These are phyloP conservation scores for Pterobdella sp. DNA, from an alignment of 2,888 invertebrate species.

Conservation along the genomic window DNA sequence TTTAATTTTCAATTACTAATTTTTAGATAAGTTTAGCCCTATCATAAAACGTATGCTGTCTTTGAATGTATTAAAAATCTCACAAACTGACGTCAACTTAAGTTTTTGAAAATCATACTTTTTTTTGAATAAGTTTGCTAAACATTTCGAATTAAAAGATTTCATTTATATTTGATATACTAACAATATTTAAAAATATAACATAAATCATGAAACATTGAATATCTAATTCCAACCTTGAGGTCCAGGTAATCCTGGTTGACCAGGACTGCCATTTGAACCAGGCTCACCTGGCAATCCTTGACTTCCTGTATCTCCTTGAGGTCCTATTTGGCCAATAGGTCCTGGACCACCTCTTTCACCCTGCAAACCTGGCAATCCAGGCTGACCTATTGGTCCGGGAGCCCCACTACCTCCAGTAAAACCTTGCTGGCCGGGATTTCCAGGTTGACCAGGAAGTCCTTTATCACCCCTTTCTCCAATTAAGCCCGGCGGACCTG, in stretches of 20 bases:
- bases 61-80: no score
- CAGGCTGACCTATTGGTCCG: constrained; percentile 26
- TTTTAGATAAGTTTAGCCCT: no score
- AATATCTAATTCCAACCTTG: constrained; percentile 12
- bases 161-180: not conserved
- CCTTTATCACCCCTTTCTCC: constrained; percentile 26
- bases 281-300: constrained; percentile 40
- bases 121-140: not conserved
- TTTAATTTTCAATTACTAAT: no score
- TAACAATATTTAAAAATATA: not conserved
- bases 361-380: constrained; percentile 29
- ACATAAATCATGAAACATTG: not conserved
- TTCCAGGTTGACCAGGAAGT: constrained; percentile 30
- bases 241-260: constrained; percentile 23
- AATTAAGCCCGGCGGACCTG: constrained; percentile 30
- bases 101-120: no score
- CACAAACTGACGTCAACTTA: no score
- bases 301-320: constrained; percentile 25
- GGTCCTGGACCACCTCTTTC: constrained; percentile 27
- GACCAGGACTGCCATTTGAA: constrained; percentile 19
- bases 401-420: constrained; percentile 23
- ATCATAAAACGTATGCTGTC: no score
- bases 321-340: constrained; percentile 21
- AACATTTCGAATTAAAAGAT: not conserved
- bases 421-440: constrained; percentile 19